phyloP scores from a whole-genome alignment of 2,888 invertebrate genomes.

The Euphydryas editha region DNA sequence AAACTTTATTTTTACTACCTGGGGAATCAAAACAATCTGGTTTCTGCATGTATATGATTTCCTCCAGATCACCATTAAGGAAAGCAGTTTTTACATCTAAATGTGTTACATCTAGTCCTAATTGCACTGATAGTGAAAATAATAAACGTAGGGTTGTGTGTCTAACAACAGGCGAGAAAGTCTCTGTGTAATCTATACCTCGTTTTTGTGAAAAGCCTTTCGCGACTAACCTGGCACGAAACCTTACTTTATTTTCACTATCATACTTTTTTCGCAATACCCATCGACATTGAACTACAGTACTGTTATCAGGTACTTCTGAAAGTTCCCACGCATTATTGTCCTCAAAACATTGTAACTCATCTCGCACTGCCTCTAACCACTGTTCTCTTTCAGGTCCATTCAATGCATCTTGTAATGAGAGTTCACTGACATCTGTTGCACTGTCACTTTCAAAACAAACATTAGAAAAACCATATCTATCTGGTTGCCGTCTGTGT shows the following conservation, averaged over 20 bases:
- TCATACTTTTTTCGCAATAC: background rate
- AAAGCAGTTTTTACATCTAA: conserved; percentile 43
- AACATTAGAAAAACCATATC: background rate
- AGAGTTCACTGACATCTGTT: background rate
- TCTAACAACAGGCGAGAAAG: background rate
- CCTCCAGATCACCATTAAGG: conserved; percentile 28
- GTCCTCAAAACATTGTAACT: conserved; percentile 21
- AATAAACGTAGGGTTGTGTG: background rate
- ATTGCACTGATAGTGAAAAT: conserved; percentile 19
- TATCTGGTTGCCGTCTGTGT: background rate
- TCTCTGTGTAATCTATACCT: background rate
- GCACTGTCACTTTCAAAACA: background rate
- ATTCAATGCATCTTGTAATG: background rate
- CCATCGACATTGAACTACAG: conserved; percentile 20
- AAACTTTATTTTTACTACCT: conserved; percentile 35
- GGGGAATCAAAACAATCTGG: conserved; percentile 34
- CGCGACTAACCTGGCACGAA: background rate
- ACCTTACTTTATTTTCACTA: background rate
- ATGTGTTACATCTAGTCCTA: conserved; percentile 35
- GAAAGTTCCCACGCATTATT: conserved; percentile 27
- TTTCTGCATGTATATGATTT: conserved; percentile 39
- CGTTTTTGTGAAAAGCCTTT: background rate
- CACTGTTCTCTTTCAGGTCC: background rate
- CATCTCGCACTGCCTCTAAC: conserved; percentile 16
- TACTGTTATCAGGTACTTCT: conserved; percentile 13